A percentile compares a stretch with the other conserved stretches of the same genome.
phyloP scores from a whole-genome alignment of 2,888 invertebrate genomes.

The Kuschelorhynchus macadamiae region DNA sequence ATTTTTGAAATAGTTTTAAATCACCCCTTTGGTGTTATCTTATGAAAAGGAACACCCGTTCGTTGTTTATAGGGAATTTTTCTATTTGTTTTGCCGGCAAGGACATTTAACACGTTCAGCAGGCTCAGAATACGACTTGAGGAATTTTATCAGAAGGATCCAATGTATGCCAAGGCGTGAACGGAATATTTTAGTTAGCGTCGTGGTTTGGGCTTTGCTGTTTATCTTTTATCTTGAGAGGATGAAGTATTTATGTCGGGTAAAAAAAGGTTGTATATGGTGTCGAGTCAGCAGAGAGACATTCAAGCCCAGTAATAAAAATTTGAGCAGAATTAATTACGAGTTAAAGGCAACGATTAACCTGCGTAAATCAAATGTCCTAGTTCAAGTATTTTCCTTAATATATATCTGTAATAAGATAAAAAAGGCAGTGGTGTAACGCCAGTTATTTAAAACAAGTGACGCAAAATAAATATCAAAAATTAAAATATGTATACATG shows the following conservation, averaged over 20 bases:
- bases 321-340: no score
- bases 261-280: no score
- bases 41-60: slow-evolving; percentile 22
- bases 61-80: slow-evolving; percentile 38
- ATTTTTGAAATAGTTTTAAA: not conserved
- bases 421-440: no score
- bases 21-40: slow-evolving; percentile 32
- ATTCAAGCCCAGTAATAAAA: no score
- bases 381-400: no score
- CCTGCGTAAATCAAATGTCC: no score
- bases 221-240: slow-evolving; percentile 35
- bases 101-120: slow-evolving; percentile 41
- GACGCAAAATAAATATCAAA: no score
- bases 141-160: slow-evolving; percentile 47
- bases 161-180: slow-evolving; percentile 44
- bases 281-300: no score
- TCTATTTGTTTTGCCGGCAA: slow-evolving; percentile 39
- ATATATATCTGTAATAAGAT: no score
- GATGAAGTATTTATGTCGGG: not conserved
- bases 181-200: slow-evolving; percentile 39
- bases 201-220: slow-evolving; percentile 31
- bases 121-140: slow-evolving; percentile 34
- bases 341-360: no score
- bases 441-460: no score
- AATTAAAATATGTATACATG: no score